Evolutionary conservation across 2,797 vertebrate species (phyloP).

Genomic region (Myioborus miniatus): DNA sequence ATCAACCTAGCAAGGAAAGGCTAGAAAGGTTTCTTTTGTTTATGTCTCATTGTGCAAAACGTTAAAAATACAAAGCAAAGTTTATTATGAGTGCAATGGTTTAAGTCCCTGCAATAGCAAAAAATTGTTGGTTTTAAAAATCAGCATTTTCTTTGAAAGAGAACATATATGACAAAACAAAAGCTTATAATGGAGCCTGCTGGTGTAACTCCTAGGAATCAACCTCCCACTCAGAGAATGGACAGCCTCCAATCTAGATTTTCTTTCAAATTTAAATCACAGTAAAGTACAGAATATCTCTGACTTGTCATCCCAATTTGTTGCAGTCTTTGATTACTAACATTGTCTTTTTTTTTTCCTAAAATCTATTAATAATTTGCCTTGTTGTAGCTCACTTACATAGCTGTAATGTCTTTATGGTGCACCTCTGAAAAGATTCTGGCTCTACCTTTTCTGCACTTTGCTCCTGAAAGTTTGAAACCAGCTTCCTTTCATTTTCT

Average conservation of each 20-base stretch:
- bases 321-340: background rate
- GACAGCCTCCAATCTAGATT: background rate
- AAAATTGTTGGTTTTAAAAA: background rate
- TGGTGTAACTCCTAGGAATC: background rate
- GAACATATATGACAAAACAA: background rate
- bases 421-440: background rate
- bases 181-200: background rate
- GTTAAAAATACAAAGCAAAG: background rate
- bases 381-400: accelerated
- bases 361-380: background rate
- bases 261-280: background rate
- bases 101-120: background rate
- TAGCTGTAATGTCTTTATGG: background rate
- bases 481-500: background rate
- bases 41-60: background rate
- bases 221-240: background rate
- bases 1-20: background rate
- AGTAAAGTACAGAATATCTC: background rate
- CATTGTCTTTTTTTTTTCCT: accelerated
- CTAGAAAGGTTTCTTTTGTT: background rate
- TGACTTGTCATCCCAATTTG: accelerated
- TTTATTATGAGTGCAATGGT: background rate
- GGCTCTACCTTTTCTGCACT: background rate
- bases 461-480: background rate
- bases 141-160: background rate